phyloP scores from a whole-genome alignment of 2,888 invertebrate genomes.

The Caenorhabditis doughertyi region DNA sequence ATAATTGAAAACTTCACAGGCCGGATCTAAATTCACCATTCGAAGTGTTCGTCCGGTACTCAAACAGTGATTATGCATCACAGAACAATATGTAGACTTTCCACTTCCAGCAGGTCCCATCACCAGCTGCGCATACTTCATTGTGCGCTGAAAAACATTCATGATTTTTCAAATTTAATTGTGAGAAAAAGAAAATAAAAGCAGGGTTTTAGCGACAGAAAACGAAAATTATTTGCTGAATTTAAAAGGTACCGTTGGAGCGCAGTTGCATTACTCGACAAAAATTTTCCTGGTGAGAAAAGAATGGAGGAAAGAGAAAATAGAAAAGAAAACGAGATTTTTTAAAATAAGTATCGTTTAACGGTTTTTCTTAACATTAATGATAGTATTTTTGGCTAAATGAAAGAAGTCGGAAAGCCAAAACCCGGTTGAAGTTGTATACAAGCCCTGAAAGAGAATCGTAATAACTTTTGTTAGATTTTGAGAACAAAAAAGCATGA shows the following conservation, averaged over 20 bases:
- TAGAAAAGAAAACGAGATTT: too few relatives aligned
- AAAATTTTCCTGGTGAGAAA: too few relatives aligned
- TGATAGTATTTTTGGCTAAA: too few relatives aligned
- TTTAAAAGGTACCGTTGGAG: constrained; percentile 27
- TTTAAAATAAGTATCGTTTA: too few relatives aligned
- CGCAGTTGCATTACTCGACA: constrained; percentile 34
- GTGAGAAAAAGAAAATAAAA: neutral
- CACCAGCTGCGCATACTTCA: constrained; percentile 92
- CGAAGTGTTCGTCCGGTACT: constrained; percentile 88
- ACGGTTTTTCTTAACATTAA: too few relatives aligned
- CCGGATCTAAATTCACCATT: constrained; percentile 94
- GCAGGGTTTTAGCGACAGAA: neutral
- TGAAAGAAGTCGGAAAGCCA: too few relatives aligned
- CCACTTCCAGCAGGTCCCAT: constrained; percentile 98
- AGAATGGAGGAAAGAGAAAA: neutral
- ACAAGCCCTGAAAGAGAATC: too few relatives aligned
- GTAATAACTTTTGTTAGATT: too few relatives aligned
- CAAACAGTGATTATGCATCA: constrained; percentile 90
- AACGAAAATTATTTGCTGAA: neutral
- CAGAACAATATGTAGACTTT: constrained; percentile 86
- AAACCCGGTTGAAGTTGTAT: too few relatives aligned
- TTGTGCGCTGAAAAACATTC: constrained; percentile 56
- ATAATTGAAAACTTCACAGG: constrained; percentile 96
- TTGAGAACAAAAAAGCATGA: too few relatives aligned
- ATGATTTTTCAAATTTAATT: too few relatives aligned